phyloP scores from a whole-genome alignment of 2,888 invertebrate species.

The Leptopterna dolabrata region DNA sequence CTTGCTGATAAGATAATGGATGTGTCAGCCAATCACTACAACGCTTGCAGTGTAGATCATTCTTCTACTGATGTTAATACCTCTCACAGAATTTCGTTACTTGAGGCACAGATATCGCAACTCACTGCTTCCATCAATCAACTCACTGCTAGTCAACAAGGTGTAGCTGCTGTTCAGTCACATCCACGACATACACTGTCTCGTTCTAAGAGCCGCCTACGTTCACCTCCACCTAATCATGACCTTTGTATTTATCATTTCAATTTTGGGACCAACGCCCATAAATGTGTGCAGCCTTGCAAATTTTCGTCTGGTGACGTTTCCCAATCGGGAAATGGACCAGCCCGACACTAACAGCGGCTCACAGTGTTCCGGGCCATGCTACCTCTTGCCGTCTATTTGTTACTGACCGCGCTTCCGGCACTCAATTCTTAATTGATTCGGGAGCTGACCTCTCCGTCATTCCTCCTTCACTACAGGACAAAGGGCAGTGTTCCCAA shows the following conservation, averaged over 20 bases:
- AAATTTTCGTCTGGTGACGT: not conserved
- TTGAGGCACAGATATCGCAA: no score
- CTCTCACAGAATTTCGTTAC: not conserved
- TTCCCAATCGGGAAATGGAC: not conserved
- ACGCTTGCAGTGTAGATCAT: not conserved
- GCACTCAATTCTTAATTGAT: slow-evolving; percentile 25
- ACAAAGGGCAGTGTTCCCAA: not conserved
- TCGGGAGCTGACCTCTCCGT: slow-evolving; percentile 15
- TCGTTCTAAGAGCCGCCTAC: not conserved
- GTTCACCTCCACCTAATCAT: not conserved
- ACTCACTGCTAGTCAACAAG: not conserved
- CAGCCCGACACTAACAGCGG: not conserved
- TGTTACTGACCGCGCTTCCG: slow-evolving; percentile 17
- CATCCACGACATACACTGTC: no score
- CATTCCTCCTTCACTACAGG: not conserved
- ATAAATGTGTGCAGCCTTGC: no score
- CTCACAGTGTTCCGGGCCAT: not conserved
- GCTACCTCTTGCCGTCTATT: not conserved
- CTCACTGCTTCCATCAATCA: not conserved
- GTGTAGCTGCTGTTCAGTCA: not conserved
- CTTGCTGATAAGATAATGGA: no score
- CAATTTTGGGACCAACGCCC: not conserved
- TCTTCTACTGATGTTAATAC: not conserved
- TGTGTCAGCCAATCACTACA: slow-evolving; percentile 23
- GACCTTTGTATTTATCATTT: not conserved